Evolutionary conservation across 37 sponge, comb jelly and placozoan genomes (phyloP), one percentile per base, ranked within the genome.

Genomic region (Chondrilla cf. caribensis): DNA sequence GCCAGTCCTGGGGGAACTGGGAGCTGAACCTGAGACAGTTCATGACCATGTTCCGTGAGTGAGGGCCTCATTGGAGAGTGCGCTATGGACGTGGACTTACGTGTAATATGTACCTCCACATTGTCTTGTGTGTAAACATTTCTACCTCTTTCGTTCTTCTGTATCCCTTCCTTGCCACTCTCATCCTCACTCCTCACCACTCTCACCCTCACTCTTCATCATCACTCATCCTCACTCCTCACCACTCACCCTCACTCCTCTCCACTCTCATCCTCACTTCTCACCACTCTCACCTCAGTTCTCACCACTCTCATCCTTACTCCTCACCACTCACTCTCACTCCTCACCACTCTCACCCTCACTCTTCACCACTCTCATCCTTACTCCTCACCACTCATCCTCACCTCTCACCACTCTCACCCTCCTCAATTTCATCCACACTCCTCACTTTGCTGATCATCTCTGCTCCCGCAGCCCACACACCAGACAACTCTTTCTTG

Each of bases 401-500:
- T 75, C 77, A 37, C 47, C 51, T 29, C 38, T 80, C 28, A 51
- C 32, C 41, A 36, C 43, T 32, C 65, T 35, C 65, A 58, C 38
- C 3, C 79, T 6, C n/a, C n/a, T 38, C 77, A 17, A 31, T 6
- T 5, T 25, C 80, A 36, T 58, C 35, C 60, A 36, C 59, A 28
- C 33, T 15, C n/a, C 80, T 21, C 59, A 25, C 79, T 1, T 60
- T n/a, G 32, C 29, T 17, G 15, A 3, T 3, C 40, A 6, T 58
- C 38, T 8, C 59, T 22, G 18, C 38, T 33, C 40, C n/a, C 19
- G 18, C 37, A 40, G 71, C 94, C 54, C 94, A 93, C 80, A 86
- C 90, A 38, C 94, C 90, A 36, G 94, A 93, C 80, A 93, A 93
- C 60, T 93, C 94, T 0, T 93, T 93, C 41, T 87, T 93, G 18